Conservation (phyloP, 2,888 invertebrate species). For the Gonocerus acuteangulatus region DNA sequence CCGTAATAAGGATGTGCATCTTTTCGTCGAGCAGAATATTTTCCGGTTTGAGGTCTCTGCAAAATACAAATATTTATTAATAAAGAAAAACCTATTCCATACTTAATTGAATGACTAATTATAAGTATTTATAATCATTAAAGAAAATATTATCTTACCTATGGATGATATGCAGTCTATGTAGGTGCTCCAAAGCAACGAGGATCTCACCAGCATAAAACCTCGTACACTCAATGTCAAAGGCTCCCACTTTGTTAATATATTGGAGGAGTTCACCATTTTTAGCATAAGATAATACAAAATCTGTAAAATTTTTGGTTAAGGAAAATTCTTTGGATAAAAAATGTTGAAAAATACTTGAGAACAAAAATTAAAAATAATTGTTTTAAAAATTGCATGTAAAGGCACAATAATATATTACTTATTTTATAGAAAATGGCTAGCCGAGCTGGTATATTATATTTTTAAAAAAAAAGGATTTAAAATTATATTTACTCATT, state of each 20-base stretch:
- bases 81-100: not conserved
- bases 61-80: slow-evolving; percentile 6
- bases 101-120: not conserved
- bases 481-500: too few relatives aligned
- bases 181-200: slow-evolving; percentile 84
- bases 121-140: not conserved
- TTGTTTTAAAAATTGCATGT: not conserved
- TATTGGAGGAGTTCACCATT: slow-evolving; percentile 90
- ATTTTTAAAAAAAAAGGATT: too few relatives aligned
- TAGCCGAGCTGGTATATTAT: too few relatives aligned
- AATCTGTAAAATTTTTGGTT: slow-evolving; percentile 47
- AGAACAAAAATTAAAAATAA: not conserved
- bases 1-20: slow-evolving; percentile 93
- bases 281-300: slow-evolving; percentile 89
- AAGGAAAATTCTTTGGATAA: slow-evolving; percentile 40
- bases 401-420: too few relatives aligned
- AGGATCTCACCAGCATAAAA: slow-evolving; percentile 94
- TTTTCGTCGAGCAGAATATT: slow-evolving; percentile 91
- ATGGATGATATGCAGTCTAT: slow-evolving; percentile 81
- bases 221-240: slow-evolving; percentile 78
- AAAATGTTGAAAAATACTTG: not conserved
- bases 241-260: slow-evolving; percentile 82
- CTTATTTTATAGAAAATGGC: too few relatives aligned
- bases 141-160: slow-evolving; percentile 47
- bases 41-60: slow-evolving; percentile 85